phyloP scores from a whole-genome alignment of 2,888 invertebrate genomes.

The Nomada hirtipes region DNA sequence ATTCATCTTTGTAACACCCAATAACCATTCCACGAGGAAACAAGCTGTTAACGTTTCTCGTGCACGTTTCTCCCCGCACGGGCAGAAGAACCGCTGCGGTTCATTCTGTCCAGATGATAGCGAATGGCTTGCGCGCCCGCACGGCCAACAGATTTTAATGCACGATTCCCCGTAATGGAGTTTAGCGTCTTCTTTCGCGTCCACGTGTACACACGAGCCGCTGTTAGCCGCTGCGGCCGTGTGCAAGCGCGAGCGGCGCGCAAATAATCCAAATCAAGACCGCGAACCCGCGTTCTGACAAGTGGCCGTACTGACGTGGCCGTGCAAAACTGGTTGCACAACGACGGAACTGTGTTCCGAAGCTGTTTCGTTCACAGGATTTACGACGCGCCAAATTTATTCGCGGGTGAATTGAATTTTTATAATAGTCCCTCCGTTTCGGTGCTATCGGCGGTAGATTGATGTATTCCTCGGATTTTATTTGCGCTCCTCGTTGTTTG shows the following conservation, averaged over 20 bases:
- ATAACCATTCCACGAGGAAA: background rate
- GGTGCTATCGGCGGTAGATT: no score
- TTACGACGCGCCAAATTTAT: conserved; percentile 58
- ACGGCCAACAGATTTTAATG: conserved; percentile 63
- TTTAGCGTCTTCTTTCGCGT: conserved; percentile 41
- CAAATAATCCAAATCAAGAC: conserved; percentile 72
- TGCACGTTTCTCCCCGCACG: background rate
- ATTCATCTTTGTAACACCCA: background rate
- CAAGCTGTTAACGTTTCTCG: background rate
- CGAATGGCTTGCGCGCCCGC: conserved; percentile 61
- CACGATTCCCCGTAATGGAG: conserved; percentile 57
- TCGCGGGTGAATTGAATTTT: conserved; percentile 23
- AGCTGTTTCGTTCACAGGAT: conserved; percentile 43
- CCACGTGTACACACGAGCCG: conserved; percentile 7
- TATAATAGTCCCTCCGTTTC: no score
- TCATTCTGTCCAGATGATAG: conserved; percentile 44
- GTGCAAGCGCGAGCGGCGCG: conserved; percentile 30
- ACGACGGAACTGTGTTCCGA: conserved; percentile 42
- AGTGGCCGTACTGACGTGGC: conserved; percentile 64
- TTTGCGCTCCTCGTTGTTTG: no score
- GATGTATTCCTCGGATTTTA: no score
- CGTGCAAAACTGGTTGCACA: conserved; percentile 69
- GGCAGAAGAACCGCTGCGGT: conserved; percentile 54
- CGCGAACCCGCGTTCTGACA: conserved; percentile 65
- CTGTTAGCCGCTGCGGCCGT: conserved; percentile 1